Conservation (phyloP, 1,140 invertebrate species). For the Zaprionus vittiger region DNA sequence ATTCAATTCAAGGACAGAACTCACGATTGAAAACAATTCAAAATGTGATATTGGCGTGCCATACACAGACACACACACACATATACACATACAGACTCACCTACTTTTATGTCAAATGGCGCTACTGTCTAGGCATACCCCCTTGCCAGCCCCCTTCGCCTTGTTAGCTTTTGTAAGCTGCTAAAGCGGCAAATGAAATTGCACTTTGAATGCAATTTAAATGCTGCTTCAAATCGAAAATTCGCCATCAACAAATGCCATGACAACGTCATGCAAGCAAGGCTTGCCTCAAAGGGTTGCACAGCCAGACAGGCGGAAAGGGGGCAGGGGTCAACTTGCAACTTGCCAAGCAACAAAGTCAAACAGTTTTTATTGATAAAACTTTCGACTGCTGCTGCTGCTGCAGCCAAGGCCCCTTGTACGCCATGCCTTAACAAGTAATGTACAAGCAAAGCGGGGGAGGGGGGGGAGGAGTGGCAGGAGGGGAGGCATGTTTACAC, state of each 20-base stretch:
- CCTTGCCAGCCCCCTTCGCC: not conserved
- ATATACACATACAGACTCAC: not conserved
- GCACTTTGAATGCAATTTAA: slow-evolving; percentile 66
- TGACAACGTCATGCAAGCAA: slow-evolving; percentile 49
- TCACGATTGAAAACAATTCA: slow-evolving; percentile 68
- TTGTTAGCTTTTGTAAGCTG: not conserved
- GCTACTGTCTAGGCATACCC: not conserved
- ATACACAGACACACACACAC: slow-evolving; percentile 29
- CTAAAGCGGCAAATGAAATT: slow-evolving; percentile 54
- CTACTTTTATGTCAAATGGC: not conserved
- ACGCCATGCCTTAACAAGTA: not conserved
- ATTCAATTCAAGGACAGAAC: slow-evolving; percentile 53
- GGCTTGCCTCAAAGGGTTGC: not conserved
- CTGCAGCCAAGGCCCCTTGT: slow-evolving; percentile 52
- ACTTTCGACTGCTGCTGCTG: slow-evolving; percentile 46
- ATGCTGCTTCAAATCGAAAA: slow-evolving; percentile 34
- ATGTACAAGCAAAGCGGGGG: not conserved
- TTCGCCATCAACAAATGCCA: slow-evolving; percentile 49
- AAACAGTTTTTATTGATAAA: slow-evolving; percentile 74
- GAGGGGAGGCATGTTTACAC: not conserved
- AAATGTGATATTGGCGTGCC: slow-evolving; percentile 57
- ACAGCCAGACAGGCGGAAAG: not conserved
- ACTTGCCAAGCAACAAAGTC: slow-evolving; percentile 33
- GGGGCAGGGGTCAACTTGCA: not conserved
- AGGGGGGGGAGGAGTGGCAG: not conserved